phyloP scores from a whole-genome alignment of 2,888 invertebrate genomes.

The Bellardia pandia region DNA sequence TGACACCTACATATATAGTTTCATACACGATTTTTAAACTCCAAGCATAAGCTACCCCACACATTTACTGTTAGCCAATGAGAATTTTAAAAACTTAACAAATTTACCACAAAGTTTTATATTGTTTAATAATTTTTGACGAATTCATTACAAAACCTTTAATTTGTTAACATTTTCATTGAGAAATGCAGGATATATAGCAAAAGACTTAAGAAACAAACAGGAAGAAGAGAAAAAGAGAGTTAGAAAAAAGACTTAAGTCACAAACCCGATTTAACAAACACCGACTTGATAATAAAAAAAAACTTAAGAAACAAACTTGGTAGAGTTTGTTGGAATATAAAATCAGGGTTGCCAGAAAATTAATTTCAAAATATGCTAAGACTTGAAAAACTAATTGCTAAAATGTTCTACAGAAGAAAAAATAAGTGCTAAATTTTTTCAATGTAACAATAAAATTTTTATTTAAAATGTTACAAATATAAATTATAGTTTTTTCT shows the following conservation, averaged over 20 bases:
- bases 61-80: too few relatives aligned
- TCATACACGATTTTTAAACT: too few relatives aligned
- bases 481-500: too few relatives aligned
- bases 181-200: background rate
- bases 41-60: too few relatives aligned
- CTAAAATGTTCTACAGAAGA: too few relatives aligned
- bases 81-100: background rate
- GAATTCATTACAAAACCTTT: background rate
- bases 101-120: background rate
- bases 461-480: too few relatives aligned
- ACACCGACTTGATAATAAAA: background rate
- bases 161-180: background rate
- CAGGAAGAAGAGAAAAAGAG: background rate
- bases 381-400: too few relatives aligned
- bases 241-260: constrained; percentile 31
- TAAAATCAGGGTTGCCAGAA: too few relatives aligned
- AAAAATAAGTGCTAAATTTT: too few relatives aligned
- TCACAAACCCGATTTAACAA: background rate
- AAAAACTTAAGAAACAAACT: constrained; percentile 35
- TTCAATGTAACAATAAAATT: too few relatives aligned
- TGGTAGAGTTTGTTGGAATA: background rate
- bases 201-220: constrained; percentile 54
- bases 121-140: background rate
- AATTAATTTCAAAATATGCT: too few relatives aligned
- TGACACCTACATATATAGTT: too few relatives aligned